phyloP scores from a whole-genome alignment of 1,140 invertebrate genomes.

The Neoseiulus cucumeris region DNA sequence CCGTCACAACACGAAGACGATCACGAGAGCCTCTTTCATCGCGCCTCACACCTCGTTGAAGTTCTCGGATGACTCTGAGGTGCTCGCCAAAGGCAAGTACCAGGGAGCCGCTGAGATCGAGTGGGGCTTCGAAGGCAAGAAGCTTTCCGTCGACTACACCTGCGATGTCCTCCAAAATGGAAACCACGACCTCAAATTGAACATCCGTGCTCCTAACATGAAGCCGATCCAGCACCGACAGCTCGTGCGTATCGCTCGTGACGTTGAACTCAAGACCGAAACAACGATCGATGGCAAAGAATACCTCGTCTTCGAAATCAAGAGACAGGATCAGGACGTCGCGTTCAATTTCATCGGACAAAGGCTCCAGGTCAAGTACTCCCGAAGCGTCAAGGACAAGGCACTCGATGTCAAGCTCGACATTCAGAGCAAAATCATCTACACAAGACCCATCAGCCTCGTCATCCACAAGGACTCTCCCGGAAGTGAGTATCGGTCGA shows the following conservation, averaged over 20 bases:
- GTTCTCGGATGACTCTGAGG: background rate
- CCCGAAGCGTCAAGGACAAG: background rate
- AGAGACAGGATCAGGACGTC: background rate
- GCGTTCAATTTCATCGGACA: constrained; percentile 7
- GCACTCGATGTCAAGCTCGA: constrained; percentile 3
- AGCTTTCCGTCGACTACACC: background rate
- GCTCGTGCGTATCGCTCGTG: background rate
- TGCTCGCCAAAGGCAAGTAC: background rate
- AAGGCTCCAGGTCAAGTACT: background rate
- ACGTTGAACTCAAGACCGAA: background rate
- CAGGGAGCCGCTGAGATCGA: background rate
- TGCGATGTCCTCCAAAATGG: background rate
- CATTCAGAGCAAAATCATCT: background rate
- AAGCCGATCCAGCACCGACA: constrained; percentile 4
- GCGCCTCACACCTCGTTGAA: background rate
- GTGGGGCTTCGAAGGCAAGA: background rate
- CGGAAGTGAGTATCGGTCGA: background rate
- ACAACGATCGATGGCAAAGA: background rate
- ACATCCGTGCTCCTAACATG: background rate
- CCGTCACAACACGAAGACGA: background rate
- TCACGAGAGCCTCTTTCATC: background rate
- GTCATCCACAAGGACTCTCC: background rate
- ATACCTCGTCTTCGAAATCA: constrained; percentile 2
- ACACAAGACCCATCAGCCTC: background rate
- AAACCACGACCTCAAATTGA: background rate